A percentile compares a stretch with the other conserved stretches of the same genome.
These are phyloP conservation scores for Epinotia nisella DNA, from an alignment of 2,888 invertebrate species.

Conservation along the genomic window DNA sequence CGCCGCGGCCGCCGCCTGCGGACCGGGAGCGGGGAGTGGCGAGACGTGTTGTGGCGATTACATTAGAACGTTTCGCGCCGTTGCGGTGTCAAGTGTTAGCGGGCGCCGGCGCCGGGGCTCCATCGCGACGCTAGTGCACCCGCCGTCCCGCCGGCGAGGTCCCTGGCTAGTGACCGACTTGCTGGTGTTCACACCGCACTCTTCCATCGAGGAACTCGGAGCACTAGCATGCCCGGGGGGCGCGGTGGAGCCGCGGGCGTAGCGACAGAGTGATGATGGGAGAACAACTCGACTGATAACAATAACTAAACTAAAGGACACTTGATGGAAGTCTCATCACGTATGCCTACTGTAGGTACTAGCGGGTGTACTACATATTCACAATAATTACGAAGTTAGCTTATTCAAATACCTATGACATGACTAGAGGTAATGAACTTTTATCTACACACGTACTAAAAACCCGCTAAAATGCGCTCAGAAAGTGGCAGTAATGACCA, in stretches of 20 bases:
- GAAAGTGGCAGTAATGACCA: no score
- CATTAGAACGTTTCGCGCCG: slow-evolving; percentile 80
- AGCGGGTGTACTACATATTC: neutral
- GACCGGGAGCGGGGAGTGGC: slow-evolving; percentile 72
- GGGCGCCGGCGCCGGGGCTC: slow-evolving; percentile 8
- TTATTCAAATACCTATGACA: slow-evolving; percentile 1
- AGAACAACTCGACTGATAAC: neutral
- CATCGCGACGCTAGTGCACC: neutral
- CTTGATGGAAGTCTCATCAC: slow-evolving; percentile 1
- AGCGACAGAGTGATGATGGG: slow-evolving; percentile 11
- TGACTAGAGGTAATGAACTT: slow-evolving; percentile 1
- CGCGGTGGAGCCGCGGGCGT: slow-evolving; percentile 11
- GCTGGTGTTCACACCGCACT: no score
- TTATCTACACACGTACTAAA: no score
- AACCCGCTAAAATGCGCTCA: no score
- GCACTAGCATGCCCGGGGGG: slow-evolving; percentile 62
- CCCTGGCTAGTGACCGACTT: neutral
- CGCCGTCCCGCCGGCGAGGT: no score
- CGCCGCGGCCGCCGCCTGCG: slow-evolving; percentile 81
- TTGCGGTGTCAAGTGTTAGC: slow-evolving; percentile 54
- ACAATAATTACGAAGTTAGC: neutral
- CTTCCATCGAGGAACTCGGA: slow-evolving; percentile 38
- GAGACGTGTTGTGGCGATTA: slow-evolving; percentile 50
- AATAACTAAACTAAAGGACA: neutral
- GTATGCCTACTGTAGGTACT: neutral